Evolutionary conservation across 2,797 vertebrate species (phyloP), one percentile per base, ranked within the genome.

Genomic region (Sciurus vulgaris): DNA sequence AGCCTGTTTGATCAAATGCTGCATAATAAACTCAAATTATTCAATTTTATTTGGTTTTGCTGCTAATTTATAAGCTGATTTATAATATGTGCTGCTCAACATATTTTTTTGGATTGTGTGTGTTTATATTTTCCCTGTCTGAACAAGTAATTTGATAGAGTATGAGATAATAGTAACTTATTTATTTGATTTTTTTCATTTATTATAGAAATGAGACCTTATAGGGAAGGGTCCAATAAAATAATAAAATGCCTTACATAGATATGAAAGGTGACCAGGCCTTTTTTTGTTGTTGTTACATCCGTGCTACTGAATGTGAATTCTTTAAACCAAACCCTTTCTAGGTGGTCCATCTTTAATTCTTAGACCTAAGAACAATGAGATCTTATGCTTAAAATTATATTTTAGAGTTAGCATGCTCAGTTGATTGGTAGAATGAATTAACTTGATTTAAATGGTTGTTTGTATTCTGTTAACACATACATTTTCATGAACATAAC

Each of bases 391-490:
- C 4, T 13, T 69, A 56, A 20, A 5, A 49, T 81, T 69, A 24
- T 14, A 77, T 8, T 67, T 85, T 10, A 77, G 61, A 74, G 33
- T 89, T 51, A 47, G 30, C 26, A 92, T 83, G 15, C 38, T 91
- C 44, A 56, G 28, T 63, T 65, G 69, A 91, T 59, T 61, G 47
- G n/a, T 22, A 49, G 26, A 87, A 74, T 33, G 17, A 69, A 69
- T 79, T 56, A 91, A 87, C 24, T 61, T 91, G 33, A 86, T 70
- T 77, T 35, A 92, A 86, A 59, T 49, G 38, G 77, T 41, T n/a
- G 5, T 49, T 26, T 41, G 54, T 18, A 22, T 24, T 65, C 17
- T 41, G 82, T 22, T 59, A n/a, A 65, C 51, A 73, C 14, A 49
- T 22, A 63, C 30, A 12, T 76, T 38, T 87, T 93, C 65, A 76